phyloP scores from a whole-genome alignment of 2,113 vertebrate species.

The Microcebus ravelobensis region DNA sequence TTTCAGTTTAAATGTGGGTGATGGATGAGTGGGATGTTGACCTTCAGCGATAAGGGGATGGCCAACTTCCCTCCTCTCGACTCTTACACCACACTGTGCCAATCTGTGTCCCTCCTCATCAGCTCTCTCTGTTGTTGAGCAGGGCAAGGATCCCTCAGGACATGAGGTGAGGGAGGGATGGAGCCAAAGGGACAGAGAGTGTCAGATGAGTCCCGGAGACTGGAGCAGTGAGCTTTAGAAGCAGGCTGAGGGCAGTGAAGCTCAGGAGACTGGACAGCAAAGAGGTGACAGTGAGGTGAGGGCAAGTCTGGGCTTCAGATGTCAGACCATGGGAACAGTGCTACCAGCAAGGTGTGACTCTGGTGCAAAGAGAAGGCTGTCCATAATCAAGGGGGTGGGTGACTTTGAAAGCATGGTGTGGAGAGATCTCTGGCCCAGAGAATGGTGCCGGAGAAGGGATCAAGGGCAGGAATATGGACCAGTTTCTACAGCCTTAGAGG shows the following conservation, averaged over 20 bases:
- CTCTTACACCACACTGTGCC: rapidly evolving
- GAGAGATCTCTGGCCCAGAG: not conserved
- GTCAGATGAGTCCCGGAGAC: not conserved
- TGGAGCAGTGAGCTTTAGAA: not conserved
- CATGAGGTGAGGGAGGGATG: rapidly evolving
- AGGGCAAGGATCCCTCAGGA: not conserved
- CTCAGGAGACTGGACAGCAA: not conserved
- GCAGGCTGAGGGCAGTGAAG: not conserved
- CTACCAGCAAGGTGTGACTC: not conserved
- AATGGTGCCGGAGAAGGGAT: rapidly evolving
- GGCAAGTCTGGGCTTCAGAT: rapidly evolving
- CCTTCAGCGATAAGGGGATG: not conserved
- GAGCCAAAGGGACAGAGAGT: too few species aligned
- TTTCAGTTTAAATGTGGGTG: too few species aligned
- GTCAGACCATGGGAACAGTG: not conserved
- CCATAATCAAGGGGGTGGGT: not conserved
- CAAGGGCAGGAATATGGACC: not conserved
- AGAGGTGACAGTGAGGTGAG: rapidly evolving
- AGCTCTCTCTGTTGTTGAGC: not conserved
- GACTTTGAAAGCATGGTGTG: not conserved
- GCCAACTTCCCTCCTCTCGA: not conserved
- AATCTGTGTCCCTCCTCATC: not conserved
- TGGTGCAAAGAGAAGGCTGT: not conserved
- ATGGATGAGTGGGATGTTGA: too few species aligned
- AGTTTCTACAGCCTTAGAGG: not conserved